Evolutionary conservation across 2,888 invertebrate genomes (phyloP).

Genomic region (Machimus atricapillus): DNA sequence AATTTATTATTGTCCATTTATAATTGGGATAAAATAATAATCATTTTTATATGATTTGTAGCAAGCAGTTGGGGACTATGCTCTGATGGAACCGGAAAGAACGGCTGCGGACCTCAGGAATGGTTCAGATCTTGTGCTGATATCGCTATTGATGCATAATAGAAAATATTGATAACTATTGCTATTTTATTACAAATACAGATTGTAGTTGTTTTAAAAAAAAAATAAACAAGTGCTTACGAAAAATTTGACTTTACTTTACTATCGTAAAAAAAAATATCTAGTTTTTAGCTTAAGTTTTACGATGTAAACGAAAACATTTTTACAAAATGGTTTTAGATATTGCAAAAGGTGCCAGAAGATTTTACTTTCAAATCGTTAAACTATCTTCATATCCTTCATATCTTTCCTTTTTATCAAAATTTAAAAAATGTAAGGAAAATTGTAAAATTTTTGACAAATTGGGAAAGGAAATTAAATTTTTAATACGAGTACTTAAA

Average conservation of each 20-base stretch:
- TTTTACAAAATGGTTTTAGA: too few species aligned
- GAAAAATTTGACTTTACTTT: background rate
- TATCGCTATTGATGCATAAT: constrained; percentile 50
- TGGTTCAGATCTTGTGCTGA: constrained; percentile 62
- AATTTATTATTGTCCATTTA: background rate
- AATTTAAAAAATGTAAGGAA: too few species aligned
- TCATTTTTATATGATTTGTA: constrained; percentile 25
- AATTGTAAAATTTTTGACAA: too few species aligned
- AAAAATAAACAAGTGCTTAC: background rate
- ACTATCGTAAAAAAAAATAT: background rate
- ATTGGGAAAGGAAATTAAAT: too few species aligned
- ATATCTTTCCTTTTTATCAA: too few species aligned
- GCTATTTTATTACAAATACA: background rate
- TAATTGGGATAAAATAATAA: background rate
- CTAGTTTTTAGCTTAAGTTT: too few species aligned
- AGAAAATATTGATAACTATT: background rate
- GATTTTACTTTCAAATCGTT: too few species aligned
- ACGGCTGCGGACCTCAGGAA: constrained; percentile 62
- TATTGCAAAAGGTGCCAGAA: too few species aligned
- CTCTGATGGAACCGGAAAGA: constrained; percentile 49
- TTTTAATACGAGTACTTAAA: too few species aligned
- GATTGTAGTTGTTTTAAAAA: too few species aligned
- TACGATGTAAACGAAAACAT: too few species aligned
- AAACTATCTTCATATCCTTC: too few species aligned
- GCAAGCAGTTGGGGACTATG: constrained; percentile 61